phyloP scores from a whole-genome alignment of 2,113 vertebrate genomes.

The Aythya baeri region DNA sequence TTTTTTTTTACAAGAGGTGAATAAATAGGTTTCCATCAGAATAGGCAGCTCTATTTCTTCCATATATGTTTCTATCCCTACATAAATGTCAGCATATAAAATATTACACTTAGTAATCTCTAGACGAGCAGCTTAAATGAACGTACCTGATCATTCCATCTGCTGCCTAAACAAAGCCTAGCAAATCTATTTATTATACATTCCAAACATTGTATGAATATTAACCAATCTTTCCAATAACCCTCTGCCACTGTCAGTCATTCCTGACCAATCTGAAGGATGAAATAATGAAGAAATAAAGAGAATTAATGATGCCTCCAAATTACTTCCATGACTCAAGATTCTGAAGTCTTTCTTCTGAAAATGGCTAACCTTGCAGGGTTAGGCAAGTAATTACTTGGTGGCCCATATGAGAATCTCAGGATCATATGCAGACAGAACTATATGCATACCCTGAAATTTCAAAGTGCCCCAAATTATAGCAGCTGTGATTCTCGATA shows the following conservation, averaged over 20 bases:
- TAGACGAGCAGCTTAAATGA: neutral
- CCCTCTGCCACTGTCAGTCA: neutral
- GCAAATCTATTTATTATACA: neutral
- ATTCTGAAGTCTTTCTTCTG: neutral
- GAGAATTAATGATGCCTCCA: neutral
- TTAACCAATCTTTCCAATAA: conserved; percentile 9
- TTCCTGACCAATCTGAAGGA: neutral
- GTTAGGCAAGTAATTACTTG: neutral
- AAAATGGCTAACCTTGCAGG: neutral
- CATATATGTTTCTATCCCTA: neutral
- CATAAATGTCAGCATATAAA: neutral
- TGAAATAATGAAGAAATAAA: neutral
- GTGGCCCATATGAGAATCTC: neutral
- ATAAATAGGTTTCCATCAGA: neutral
- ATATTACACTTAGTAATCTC: neutral
- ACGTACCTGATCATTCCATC: neutral
- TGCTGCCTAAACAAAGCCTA: neutral
- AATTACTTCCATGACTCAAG: neutral
- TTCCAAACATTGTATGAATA: neutral
- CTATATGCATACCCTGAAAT: neutral
- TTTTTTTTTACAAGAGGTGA: neutral
- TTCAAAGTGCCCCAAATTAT: neutral
- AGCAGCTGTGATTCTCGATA: neutral
- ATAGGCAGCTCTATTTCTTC: neutral
- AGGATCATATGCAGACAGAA: neutral